Evolutionary conservation across 1,140 invertebrate species (phyloP).

Genomic region (Eueides isabella): DNA sequence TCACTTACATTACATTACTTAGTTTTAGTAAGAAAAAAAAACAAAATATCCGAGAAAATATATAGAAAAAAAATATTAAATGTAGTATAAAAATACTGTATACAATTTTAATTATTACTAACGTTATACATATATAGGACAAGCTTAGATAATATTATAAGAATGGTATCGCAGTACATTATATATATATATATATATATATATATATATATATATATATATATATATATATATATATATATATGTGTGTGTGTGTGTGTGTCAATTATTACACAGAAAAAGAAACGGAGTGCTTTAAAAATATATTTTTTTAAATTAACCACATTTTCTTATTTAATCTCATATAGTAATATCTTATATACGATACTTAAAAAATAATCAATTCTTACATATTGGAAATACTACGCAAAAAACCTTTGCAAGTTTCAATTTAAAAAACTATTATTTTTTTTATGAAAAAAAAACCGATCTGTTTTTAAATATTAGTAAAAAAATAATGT

Average conservation of each 20-base stretch:
- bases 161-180: too few relatives aligned
- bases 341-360: not conserved
- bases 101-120: conserved; percentile 28
- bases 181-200: too few relatives aligned
- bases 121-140: conserved; percentile 32
- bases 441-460: not conserved
- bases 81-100: conserved; percentile 78
- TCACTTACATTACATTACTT: conserved; percentile 54
- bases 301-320: not conserved
- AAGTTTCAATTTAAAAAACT: not conserved
- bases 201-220: too few relatives aligned
- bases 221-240: too few relatives aligned
- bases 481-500: not conserved
- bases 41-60: conserved; percentile 52
- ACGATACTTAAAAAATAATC: not conserved
- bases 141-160: conserved; percentile 32
- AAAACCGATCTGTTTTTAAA: not conserved
- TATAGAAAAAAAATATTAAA: conserved; percentile 61
- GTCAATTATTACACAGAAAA: too few relatives aligned
- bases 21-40: conserved; percentile 68
- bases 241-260: too few relatives aligned
- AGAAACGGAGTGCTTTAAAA: not conserved
- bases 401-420: not conserved
- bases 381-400: not conserved
- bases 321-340: not conserved